Percentiles rank a stretch among this genome's conserved stretches.
phyloP scores from a whole-genome alignment of 2,888 invertebrate species.

The Cephus nigrinus region DNA sequence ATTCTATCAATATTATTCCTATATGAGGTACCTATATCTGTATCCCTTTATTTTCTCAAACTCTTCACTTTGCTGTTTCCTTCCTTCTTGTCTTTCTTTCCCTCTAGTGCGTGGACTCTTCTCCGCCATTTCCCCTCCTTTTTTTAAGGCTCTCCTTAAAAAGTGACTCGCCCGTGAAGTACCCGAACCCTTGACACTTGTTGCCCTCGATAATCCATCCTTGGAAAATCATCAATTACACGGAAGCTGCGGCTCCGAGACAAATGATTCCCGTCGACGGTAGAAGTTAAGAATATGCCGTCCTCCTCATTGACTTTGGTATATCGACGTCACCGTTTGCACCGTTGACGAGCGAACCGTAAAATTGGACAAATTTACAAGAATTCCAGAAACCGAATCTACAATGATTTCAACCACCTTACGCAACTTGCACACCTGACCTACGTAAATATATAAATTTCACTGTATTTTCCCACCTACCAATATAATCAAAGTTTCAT shows the following conservation, averaged over 20 bases:
- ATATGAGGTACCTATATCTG: neutral
- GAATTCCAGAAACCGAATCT: neutral
- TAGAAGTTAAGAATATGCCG: neutral
- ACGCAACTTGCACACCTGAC: neutral
- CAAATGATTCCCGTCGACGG: neutral
- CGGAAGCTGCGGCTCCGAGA: conserved; percentile 1
- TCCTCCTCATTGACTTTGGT: neutral
- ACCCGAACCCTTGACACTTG: conserved; percentile 31
- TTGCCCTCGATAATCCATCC: conserved; percentile 33
- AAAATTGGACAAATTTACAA: neutral
- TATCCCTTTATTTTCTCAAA: neutral
- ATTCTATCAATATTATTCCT: neutral
- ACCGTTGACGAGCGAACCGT: neutral
- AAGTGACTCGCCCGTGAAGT: neutral
- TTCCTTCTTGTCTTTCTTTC: too few species aligned
- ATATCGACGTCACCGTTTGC: neutral
- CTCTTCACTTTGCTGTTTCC: neutral
- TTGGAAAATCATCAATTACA: conserved; percentile 18
- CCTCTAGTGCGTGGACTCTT: neutral
- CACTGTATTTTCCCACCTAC: neutral
- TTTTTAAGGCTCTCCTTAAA: neutral
- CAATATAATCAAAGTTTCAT: neutral
- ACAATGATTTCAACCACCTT: neutral
- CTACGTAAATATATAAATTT: neutral
- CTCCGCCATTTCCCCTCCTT: neutral